phyloP scores from a whole-genome alignment of 1,140 invertebrate species.

The Megalopta genalis region DNA sequence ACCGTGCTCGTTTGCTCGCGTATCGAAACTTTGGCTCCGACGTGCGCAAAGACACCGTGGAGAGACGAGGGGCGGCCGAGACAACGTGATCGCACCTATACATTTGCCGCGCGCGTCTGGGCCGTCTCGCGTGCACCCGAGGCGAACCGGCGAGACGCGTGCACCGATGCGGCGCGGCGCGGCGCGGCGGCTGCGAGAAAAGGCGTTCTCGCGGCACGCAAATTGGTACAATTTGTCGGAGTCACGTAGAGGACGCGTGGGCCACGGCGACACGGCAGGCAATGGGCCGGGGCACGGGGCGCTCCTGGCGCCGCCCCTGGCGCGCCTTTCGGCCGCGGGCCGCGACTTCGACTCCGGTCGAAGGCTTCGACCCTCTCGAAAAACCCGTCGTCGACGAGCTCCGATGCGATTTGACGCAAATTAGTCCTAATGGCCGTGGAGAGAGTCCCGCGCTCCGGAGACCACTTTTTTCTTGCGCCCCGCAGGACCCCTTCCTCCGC shows the following conservation, averaged over 20 bases:
- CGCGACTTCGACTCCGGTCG: neutral
- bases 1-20: neutral
- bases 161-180: too few relatives aligned
- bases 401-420: slow-evolving; percentile 74
- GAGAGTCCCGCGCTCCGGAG: slow-evolving; percentile 10
- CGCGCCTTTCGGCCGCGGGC: neutral
- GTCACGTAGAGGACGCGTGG: slow-evolving; percentile 64
- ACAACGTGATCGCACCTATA: too few relatives aligned
- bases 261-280: slow-evolving; percentile 33
- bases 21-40: slow-evolving; percentile 14
- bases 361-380: slow-evolving; percentile 48
- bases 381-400: slow-evolving; percentile 51
- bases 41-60: too few relatives aligned
- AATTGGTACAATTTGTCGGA: slow-evolving; percentile 63
- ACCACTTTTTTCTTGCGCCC: slow-evolving; percentile 50
- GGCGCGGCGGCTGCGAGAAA: slow-evolving; percentile 29
- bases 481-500: slow-evolving; percentile 19
- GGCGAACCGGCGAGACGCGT: slow-evolving; percentile 11
- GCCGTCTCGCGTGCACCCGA: neutral
- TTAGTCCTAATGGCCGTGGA: slow-evolving; percentile 73
- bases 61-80: too few relatives aligned
- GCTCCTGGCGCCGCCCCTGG: slow-evolving; percentile 48
- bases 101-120: neutral
- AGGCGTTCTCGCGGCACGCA: slow-evolving; percentile 25
- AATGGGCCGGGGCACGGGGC: slow-evolving; percentile 23